Conservation (phyloP, 2,113 vertebrate species). For the Clarias magur region DNA sequence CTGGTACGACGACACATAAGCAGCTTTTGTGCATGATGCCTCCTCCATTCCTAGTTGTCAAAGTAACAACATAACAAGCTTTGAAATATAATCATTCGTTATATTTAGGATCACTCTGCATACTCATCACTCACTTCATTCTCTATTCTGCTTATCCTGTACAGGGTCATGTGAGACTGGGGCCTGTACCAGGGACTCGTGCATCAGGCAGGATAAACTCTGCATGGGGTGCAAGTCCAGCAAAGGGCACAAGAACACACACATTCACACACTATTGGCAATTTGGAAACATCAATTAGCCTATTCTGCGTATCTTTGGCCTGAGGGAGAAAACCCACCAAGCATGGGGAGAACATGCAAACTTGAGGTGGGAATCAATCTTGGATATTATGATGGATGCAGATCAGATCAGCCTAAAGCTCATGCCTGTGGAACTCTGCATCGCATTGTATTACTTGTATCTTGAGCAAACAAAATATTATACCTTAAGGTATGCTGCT, state of each 20-base stretch:
- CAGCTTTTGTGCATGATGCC: slow-evolving; percentile 76
- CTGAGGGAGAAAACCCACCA: no score
- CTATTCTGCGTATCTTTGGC: no score
- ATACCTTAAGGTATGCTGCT: not conserved
- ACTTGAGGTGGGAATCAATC: no score
- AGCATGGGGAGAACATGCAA: no score
- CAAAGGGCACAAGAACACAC: no score
- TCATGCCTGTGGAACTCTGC: not conserved
- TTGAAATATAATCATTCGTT: not conserved
- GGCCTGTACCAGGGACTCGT: no score
- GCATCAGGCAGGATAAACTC: no score
- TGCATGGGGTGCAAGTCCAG: no score
- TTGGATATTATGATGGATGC: not conserved
- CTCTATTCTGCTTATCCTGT: no score
- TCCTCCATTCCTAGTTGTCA: slow-evolving; percentile 85
- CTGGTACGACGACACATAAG: slow-evolving; percentile 79
- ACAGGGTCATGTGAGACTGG: no score
- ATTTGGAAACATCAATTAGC: no score
- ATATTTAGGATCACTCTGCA: not conserved
- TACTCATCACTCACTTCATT: not conserved
- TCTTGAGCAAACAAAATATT: not conserved
- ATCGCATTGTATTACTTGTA: not conserved
- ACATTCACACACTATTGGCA: no score
- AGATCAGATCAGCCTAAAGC: not conserved
- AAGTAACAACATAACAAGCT: not conserved